phyloP scores from a whole-genome alignment of 2,888 invertebrate species.

The Coelinius sp. region DNA sequence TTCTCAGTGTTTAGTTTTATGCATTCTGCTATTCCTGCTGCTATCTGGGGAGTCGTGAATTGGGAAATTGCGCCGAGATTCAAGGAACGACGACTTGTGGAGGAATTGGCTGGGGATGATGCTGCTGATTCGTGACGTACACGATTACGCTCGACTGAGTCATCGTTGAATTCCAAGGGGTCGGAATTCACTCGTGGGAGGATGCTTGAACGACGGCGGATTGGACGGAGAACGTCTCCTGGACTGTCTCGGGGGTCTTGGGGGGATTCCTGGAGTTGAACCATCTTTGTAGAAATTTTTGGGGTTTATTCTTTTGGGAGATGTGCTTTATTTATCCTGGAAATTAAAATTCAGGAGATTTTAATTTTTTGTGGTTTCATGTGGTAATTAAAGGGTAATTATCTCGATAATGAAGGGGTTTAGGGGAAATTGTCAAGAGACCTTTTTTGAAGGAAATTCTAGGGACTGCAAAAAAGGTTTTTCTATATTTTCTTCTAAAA shows the following conservation, averaged over 20 bases:
- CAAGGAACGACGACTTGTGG: conserved; percentile 54
- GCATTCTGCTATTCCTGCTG: conserved; percentile 59
- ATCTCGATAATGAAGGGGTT: no score
- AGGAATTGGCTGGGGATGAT: not conserved
- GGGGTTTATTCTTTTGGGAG: not conserved
- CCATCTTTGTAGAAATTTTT: conserved; percentile 31
- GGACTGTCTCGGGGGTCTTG: not conserved
- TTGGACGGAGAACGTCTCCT: conserved; percentile 35
- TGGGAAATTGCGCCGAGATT: conserved; percentile 51
- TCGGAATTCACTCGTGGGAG: not conserved
- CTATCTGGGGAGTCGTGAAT: conserved; percentile 55
- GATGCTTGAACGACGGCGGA: conserved; percentile 45
- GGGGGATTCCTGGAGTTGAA: conserved; percentile 23
- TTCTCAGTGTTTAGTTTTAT: conserved; percentile 62
- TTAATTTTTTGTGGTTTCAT: no score
- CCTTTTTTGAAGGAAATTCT: no score
- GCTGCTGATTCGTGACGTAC: conserved; percentile 46
- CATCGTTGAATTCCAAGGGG: conserved; percentile 56
- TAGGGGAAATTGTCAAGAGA: no score
- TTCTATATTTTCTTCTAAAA: no score
- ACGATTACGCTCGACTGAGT: conserved; percentile 58
- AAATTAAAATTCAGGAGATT: no score
- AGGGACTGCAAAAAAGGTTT: no score
- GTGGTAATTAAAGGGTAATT: no score
- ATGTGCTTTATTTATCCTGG: no score